A percentile compares a stretch with the other conserved stretches of the same genome.
Evolutionary conservation across 2,888 invertebrate species (phyloP).

Genomic region (Tryphoninae sp.): DNA sequence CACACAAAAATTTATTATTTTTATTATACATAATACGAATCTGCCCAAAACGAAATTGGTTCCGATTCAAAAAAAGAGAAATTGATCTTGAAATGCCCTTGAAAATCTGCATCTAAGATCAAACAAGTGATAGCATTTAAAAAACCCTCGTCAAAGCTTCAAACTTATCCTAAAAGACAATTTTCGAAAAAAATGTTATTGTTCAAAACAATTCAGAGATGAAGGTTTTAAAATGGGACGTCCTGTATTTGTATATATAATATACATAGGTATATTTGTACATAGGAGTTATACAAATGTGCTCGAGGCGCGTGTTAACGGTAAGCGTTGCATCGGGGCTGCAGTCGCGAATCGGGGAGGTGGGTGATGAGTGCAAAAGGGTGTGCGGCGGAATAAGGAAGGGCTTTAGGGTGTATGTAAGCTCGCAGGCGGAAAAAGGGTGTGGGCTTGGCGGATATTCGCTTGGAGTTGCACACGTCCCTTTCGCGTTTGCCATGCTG

Average conservation of each 20-base stretch:
- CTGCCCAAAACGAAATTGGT: no score
- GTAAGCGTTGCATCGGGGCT: slow-evolving; percentile 36
- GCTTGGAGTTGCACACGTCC: slow-evolving; percentile 44
- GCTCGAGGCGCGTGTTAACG: slow-evolving; percentile 24
- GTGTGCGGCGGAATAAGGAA: slow-evolving; percentile 41
- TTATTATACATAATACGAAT: no score
- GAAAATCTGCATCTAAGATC: no score
- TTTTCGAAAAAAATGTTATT: no score
- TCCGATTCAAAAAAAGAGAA: no score
- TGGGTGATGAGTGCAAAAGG: slow-evolving; percentile 2
- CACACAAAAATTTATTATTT: no score
- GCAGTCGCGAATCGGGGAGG: slow-evolving; percentile 1
- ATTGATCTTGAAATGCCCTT: no score
- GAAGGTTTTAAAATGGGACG: no score
- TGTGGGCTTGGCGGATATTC: slow-evolving; percentile 40
- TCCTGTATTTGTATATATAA: not conserved
- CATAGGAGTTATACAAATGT: slow-evolving; percentile 26
- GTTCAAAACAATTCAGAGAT: no score
- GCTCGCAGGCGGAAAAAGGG: slow-evolving; percentile 58
- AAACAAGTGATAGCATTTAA: no score
- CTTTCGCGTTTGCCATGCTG: slow-evolving; percentile 42
- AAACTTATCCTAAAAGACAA: no score
- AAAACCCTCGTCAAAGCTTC: no score
- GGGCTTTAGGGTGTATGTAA: slow-evolving; percentile 28
- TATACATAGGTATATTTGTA: not conserved